Conservation (phyloP, 2,797 vertebrate species). For the Apodemus agrarius region DNA sequence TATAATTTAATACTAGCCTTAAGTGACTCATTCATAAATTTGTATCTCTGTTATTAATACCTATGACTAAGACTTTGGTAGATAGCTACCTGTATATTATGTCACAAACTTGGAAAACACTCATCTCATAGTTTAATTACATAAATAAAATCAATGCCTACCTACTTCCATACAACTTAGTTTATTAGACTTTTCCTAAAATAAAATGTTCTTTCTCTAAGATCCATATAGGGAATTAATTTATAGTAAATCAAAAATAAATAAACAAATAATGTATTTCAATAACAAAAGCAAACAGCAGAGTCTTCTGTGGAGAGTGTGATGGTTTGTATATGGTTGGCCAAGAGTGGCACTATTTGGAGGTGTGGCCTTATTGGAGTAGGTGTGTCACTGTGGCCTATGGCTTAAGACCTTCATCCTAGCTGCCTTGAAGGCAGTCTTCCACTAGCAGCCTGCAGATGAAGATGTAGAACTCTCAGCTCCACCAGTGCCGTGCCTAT, state of each 20-base stretch:
- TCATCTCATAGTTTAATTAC: neutral
- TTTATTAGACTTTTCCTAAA: neutral
- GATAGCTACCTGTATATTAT: neutral
- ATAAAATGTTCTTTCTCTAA: neutral
- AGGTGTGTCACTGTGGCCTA: too few species aligned
- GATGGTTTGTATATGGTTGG: neutral
- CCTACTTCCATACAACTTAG: neutral
- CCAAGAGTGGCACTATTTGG: too few species aligned
- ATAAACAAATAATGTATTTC: neutral
- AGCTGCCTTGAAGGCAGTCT: too few species aligned
- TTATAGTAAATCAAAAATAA: neutral
- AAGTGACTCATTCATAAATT: neutral
- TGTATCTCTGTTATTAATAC: neutral
- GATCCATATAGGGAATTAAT: neutral
- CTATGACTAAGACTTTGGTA: neutral
- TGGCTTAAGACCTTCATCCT: too few species aligned
- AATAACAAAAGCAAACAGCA: neutral
- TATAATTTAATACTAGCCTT: neutral
- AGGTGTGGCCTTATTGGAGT: too few species aligned
- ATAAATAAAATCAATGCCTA: neutral
- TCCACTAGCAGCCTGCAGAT: too few species aligned
- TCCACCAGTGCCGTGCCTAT: too few species aligned
- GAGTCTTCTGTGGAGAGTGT: neutral
- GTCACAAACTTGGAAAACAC: neutral
- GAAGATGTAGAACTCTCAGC: too few species aligned